Evolutionary conservation across 1,140 invertebrate genomes (phyloP).

Genomic region (Heliconius melpomene): DNA sequence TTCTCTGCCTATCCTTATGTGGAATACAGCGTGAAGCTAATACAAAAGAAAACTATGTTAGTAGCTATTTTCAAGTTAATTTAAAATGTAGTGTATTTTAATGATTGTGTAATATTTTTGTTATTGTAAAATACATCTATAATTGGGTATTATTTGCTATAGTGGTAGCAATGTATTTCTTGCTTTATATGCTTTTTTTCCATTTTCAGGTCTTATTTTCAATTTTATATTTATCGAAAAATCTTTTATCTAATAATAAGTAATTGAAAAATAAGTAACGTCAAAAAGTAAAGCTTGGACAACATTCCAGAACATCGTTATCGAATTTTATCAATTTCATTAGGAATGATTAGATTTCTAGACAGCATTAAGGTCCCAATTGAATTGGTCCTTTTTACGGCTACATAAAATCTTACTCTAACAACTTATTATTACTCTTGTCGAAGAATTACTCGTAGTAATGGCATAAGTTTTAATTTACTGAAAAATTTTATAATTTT

Average conservation of each 20-base stretch:
- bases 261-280: background rate
- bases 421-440: background rate
- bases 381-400: background rate
- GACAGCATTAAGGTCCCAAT: background rate
- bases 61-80: too few species aligned
- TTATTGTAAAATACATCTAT: too few species aligned
- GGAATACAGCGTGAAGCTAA: too few species aligned
- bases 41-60: too few species aligned
- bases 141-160: too few species aligned
- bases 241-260: background rate
- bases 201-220: too few species aligned
- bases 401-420: slow-evolving; percentile 2
- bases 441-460: background rate
- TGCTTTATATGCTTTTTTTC: too few species aligned
- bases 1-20: too few species aligned
- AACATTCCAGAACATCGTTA: slow-evolving; percentile 4
- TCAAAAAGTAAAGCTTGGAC: background rate
- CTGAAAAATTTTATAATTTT: background rate
- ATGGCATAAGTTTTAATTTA: background rate
- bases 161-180: too few species aligned
- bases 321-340: slow-evolving; percentile 12
- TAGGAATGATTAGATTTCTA: slow-evolving; percentile 10
- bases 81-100: too few species aligned
- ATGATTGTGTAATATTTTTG: too few species aligned
- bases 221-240: background rate